Percentiles rank a stretch among this genome's conserved stretches.
Evolutionary conservation across 2,113 vertebrate species (phyloP).

Genomic region (Mesembrinibis cayennensis): DNA sequence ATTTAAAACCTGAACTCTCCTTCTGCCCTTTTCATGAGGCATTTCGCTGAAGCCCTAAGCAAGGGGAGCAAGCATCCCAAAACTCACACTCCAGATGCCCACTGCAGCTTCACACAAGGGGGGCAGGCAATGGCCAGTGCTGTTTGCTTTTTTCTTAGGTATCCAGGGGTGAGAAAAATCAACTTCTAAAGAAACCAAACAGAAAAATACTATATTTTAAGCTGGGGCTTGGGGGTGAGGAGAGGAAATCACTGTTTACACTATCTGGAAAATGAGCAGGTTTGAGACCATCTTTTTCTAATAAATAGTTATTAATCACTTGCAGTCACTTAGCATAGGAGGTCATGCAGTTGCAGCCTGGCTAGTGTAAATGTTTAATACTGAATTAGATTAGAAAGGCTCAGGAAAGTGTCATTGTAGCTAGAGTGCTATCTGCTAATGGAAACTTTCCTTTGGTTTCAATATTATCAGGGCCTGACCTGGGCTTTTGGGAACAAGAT

Average conservation of each 20-base stretch:
- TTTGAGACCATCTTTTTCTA: not conserved
- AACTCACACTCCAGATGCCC: not conserved
- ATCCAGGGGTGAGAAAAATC: not conserved
- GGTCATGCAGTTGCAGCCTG: not conserved
- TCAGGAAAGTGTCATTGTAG: not conserved
- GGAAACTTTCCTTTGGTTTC: not conserved
- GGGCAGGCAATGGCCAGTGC: not conserved
- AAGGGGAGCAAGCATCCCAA: not conserved
- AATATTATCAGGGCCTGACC: not conserved
- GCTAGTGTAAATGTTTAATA: not conserved
- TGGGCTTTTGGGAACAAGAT: not conserved
- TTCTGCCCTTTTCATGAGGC: not conserved
- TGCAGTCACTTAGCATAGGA: not conserved
- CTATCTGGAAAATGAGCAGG: not conserved
- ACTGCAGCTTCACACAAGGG: not conserved
- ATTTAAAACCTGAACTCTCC: not conserved
- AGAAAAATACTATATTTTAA: not conserved
- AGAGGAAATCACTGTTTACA: not conserved
- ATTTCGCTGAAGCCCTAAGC: not conserved
- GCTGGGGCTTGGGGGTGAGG: not conserved
- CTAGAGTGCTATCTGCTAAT: not conserved
- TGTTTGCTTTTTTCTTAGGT: not conserved
- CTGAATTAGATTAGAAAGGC: not conserved
- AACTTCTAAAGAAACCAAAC: not conserved
- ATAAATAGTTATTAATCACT: conserved; percentile 7